A percentile compares a stretch with the other conserved stretches of the same genome.
Evolutionary conservation across 2,888 invertebrate genomes (phyloP).

Genomic region (Noctuana brunneofusca): DNA sequence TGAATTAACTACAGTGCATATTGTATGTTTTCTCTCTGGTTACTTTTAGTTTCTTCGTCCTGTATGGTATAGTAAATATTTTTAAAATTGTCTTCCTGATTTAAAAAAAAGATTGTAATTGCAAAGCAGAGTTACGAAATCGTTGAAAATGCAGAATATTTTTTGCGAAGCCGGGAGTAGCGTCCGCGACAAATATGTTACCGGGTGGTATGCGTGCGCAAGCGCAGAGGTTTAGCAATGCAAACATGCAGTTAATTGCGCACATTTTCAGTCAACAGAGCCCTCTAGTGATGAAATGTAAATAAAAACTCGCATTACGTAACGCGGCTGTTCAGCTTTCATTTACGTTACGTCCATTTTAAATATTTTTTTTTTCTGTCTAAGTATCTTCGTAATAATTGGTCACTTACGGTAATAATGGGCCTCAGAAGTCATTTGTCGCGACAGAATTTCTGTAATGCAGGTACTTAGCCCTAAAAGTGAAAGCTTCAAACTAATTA

Average conservation of each 20-base stretch:
- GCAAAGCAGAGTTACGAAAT: slow-evolving; percentile 58
- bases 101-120: slow-evolving; percentile 35
- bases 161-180: slow-evolving; percentile 55
- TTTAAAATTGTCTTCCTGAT: neutral
- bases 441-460: slow-evolving; percentile 22
- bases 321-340: slow-evolving; percentile 44
- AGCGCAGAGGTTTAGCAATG: slow-evolving; percentile 51
- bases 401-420: slow-evolving; percentile 29
- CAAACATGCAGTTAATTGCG: slow-evolving; percentile 68
- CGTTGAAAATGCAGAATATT: slow-evolving; percentile 57
- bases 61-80: neutral
- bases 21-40: neutral
- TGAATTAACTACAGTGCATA: neutral
- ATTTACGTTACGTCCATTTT: slow-evolving; percentile 41
- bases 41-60: neutral
- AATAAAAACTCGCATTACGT: slow-evolving; percentile 64
- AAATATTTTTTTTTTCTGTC: slow-evolving; percentile 32
- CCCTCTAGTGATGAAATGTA: slow-evolving; percentile 66
- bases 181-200: slow-evolving; percentile 56
- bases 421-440: slow-evolving; percentile 32
- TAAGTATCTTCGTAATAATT: slow-evolving; percentile 27
- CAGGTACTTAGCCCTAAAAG: slow-evolving; percentile 57
- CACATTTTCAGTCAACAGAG: slow-evolving; percentile 67
- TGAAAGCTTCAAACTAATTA: slow-evolving; percentile 65
- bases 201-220: slow-evolving; percentile 50